phyloP scores from a whole-genome alignment of 2,797 vertebrate species.

The Botia kubotai region DNA sequence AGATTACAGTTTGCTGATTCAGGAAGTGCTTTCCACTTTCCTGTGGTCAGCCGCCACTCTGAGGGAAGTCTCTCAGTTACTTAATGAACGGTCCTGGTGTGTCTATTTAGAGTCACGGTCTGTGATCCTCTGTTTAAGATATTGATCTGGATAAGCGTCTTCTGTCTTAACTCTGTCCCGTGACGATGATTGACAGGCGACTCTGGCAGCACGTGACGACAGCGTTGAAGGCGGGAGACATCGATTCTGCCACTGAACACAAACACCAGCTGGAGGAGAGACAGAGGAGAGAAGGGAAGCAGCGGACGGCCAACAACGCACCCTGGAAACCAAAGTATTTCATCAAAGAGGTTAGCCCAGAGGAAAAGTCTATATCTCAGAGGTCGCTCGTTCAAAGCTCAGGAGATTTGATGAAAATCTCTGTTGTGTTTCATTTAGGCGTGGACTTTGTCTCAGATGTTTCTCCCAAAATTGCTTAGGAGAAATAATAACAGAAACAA shows the following conservation, averaged over 20 bases:
- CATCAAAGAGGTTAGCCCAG: constrained; percentile 83
- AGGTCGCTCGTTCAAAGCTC: too few species aligned
- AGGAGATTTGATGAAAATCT: too few species aligned
- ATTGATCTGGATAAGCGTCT: neutral
- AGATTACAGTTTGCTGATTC: too few species aligned
- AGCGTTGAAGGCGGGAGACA: constrained; percentile 83
- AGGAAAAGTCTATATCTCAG: neutral
- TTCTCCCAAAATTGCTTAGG: too few species aligned
- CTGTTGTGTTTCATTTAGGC: too few species aligned
- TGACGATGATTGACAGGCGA: constrained; percentile 70
- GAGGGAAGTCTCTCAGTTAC: neutral
- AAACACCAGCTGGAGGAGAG: constrained; percentile 88
- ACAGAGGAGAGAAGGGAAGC: constrained; percentile 85
- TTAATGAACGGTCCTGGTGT: neutral
- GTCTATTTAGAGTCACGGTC: neutral
- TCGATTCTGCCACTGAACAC: constrained; percentile 86
- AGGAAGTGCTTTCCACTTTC: too few species aligned
- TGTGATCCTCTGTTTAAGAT: too few species aligned
- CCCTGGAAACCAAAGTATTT: constrained; percentile 89
- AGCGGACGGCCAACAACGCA: constrained; percentile 72
- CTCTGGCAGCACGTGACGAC: constrained; percentile 90
- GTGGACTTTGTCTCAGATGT: too few species aligned
- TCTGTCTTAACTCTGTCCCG: neutral
- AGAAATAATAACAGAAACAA: too few species aligned
- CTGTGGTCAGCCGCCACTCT: too few species aligned